These are phyloP conservation scores for Pipa parva DNA, from an alignment of 2,113 vertebrate genomes.

Conservation along the genomic window DNA sequence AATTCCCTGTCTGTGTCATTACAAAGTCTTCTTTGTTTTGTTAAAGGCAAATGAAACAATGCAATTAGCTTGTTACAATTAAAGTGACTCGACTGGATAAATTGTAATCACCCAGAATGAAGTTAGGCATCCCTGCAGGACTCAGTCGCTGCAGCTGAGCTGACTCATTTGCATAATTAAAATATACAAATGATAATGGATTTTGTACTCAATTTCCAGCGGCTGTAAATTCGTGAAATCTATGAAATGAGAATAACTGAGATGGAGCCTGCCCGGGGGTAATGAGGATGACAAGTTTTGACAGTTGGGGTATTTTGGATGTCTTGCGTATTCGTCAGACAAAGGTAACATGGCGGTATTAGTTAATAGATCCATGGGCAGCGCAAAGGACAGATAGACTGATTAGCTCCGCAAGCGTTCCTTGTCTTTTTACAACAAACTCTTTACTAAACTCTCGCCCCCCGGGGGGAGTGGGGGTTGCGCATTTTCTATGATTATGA, in stretches of 20 bases:
- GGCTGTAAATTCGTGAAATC: conserved; percentile 97
- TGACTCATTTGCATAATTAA: conserved; percentile 99
- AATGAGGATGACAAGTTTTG: conserved; percentile 78
- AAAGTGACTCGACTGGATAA: conserved; percentile 99
- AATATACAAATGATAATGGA: conserved; percentile 99
- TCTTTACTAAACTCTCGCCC: conserved; percentile 78
- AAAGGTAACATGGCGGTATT: conserved; percentile 82
- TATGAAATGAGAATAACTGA: conserved; percentile 98
- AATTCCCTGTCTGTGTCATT: conserved; percentile 62
- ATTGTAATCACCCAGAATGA: conserved; percentile 99
- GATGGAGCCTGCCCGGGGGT: conserved; percentile 85
- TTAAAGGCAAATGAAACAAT: conserved; percentile 99
- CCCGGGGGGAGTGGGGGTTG: conserved; percentile 97
- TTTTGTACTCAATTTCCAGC: conserved; percentile 99
- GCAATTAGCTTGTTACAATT: conserved; percentile 99
- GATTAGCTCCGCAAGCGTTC: conserved; percentile 97
- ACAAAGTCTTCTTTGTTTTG: conserved; percentile 88
- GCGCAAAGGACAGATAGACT: conserved; percentile 76
- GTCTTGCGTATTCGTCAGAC: conserved; percentile 60
- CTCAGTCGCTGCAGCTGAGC: conserved; percentile 93
- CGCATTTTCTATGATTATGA: conserved; percentile 92
- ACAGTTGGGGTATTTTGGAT: conserved; percentile 76
- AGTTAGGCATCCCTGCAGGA: conserved; percentile 99
- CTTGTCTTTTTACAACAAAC: conserved; percentile 73
- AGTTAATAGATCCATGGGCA: conserved; percentile 80